Percentiles rank a stretch among this genome's conserved stretches.
These are phyloP conservation scores for Pedetes capensis DNA, from an alignment of 2,113 vertebrate genomes.

Conservation along the genomic window DNA sequence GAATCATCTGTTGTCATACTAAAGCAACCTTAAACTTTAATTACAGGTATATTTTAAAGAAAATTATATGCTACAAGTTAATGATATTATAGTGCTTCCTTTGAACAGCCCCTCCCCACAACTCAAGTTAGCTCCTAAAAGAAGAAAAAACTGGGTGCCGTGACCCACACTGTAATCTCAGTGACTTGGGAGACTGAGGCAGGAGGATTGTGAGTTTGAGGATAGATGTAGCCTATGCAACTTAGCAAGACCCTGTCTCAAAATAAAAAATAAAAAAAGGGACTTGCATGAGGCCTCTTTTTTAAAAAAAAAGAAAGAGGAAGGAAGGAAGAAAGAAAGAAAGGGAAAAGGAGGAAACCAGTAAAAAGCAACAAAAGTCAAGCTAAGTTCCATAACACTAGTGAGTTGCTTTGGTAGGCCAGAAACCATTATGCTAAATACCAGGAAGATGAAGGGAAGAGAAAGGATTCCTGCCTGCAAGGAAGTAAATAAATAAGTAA, in stretches of 20 bases:
- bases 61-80: constrained; percentile 6
- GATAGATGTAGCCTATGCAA: too few relatives aligned
- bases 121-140: constrained; percentile 15
- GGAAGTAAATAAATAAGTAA: constrained; percentile 56
- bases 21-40: background rate
- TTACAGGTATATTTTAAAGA: constrained; percentile 33
- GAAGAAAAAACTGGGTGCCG: too few relatives aligned
- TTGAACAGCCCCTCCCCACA: background rate
- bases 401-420: background rate
- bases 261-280: too few relatives aligned
- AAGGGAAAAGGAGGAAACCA: background rate
- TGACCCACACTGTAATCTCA: too few relatives aligned
- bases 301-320: too few relatives aligned
- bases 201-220: too few relatives aligned
- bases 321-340: too few relatives aligned
- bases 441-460: background rate
- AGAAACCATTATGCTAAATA: constrained; percentile 33
- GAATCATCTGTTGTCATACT: constrained; percentile 9
- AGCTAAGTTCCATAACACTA: constrained; percentile 1
- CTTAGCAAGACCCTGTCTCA: too few relatives aligned
- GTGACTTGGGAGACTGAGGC: too few relatives aligned
- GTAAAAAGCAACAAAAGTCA: constrained; percentile 7
- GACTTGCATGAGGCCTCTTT: too few relatives aligned
- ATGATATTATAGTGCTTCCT: background rate
- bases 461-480: constrained; percentile 17